phyloP scores from a whole-genome alignment of 1,140 invertebrate species.

The Drosophila orena region DNA sequence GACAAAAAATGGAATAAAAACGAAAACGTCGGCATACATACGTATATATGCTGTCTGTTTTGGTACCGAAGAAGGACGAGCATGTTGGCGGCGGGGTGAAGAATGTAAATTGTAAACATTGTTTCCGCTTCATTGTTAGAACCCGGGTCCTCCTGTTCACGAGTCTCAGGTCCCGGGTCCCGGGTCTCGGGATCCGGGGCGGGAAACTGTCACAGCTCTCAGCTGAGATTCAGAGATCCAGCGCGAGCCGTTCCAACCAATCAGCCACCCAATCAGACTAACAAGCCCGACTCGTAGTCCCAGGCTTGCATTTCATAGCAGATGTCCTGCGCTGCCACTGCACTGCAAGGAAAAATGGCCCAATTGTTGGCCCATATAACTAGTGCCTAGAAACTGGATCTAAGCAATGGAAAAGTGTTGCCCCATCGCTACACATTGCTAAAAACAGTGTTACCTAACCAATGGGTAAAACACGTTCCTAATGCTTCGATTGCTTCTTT shows the following conservation, averaged over 20 bases:
- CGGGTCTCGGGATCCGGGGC: slow-evolving; percentile 56
- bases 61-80: slow-evolving; percentile 14
- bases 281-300: slow-evolving; percentile 50
- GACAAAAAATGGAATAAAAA: slow-evolving; percentile 3
- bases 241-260: slow-evolving; percentile 63
- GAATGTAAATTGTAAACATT: slow-evolving; percentile 75
- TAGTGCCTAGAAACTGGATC: no score
- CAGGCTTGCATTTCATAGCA: slow-evolving; percentile 73
- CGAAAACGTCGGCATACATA: slow-evolving; percentile 25
- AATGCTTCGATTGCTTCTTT: neutral
- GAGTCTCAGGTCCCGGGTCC: slow-evolving; percentile 52
- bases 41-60: slow-evolving; percentile 39
- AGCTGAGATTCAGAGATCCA: slow-evolving; percentile 53
- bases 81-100: slow-evolving; percentile 12
- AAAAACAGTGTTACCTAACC: neutral
- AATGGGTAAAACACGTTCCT: neutral
- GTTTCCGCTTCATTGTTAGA: slow-evolving; percentile 79
- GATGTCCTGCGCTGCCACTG: slow-evolving; percentile 43
- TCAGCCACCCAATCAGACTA: slow-evolving; percentile 80
- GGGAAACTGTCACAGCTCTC: slow-evolving; percentile 59
- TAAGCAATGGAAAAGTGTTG: neutral
- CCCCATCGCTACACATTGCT: neutral
- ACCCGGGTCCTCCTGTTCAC: slow-evolving; percentile 29
- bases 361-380: neutral
- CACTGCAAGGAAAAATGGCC: slow-evolving; percentile 4